Base-by-base conservation (phyloP, 1,140 invertebrate species). In the Lasaia peninsularis region DNA sequence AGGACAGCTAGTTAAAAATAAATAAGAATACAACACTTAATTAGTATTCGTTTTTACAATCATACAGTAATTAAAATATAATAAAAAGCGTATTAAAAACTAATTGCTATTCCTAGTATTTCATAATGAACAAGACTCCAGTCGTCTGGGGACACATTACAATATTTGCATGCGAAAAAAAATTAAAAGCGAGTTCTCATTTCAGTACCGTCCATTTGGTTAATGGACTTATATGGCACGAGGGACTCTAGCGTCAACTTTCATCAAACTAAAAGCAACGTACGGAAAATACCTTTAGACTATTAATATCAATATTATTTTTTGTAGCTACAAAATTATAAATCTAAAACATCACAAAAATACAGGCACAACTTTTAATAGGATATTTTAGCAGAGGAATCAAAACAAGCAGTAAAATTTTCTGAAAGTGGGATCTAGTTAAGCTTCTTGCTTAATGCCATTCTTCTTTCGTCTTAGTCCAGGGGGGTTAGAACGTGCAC, bases 221-320 rank as follows among this genome's bases (percentile, higher is more conserved):
- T 86, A 87, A 87, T 87, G 84, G 77, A 81, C 78, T 78, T 81
- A 84, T 81, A 81, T 70, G 80, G 72, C 83, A 78, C 80, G 52
- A 65, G 81, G 81, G 83, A 85, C 73, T 78, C 72, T 63, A 60
- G 69, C 72, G 65, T 75, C 71, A 75, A 84, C 81, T 85, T 85
- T 86, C 83, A 86, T 86, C 80, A 86, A 65, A 80, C 82, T 86
- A 86, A 86, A 86, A 86, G 78, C 80, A 77, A 73, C 75, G 76
- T 78, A 81, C 77, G 69, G 72, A 77, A 78, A 80, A 83, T 80
- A 63, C 78, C 77, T 71, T 71, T 65, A 78, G 78, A 83, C 83
- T 86, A 83, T 80, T 86, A 80, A 71, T 76, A 59, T 77, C 71
- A 63, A 70, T 74, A 73, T 74, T 56, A 79, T 69, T 66, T 65